Percentiles rank a stretch among this genome's conserved stretches.
phyloP scores from a whole-genome alignment of 2,113 vertebrate genomes.

The Theristicus caerulescens region DNA sequence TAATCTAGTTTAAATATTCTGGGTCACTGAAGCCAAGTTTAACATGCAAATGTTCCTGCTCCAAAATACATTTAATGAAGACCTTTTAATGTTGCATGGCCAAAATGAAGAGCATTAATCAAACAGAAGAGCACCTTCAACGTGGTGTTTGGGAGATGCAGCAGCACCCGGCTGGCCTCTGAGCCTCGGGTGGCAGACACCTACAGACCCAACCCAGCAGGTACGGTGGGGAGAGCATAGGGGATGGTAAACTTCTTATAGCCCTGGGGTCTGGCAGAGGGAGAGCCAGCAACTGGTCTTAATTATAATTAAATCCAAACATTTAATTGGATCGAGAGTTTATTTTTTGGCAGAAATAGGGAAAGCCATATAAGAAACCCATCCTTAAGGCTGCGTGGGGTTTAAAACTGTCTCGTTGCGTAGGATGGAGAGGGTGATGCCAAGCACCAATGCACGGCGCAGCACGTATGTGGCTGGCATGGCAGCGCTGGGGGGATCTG shows the following conservation, averaged over 20 bases:
- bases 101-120: background rate
- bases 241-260: background rate
- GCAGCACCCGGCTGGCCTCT: background rate
- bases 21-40: slow-evolving; percentile 24
- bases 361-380: background rate
- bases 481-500: background rate
- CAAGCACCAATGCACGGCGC: accelerated
- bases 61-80: background rate
- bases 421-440: background rate
- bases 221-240: accelerated
- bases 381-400: background rate
- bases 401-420: accelerated
- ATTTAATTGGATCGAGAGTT: background rate
- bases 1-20: slow-evolving; percentile 4
- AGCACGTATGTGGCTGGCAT: accelerated
- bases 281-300: background rate
- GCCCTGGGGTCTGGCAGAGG: background rate
- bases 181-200: background rate
- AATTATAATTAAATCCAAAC: background rate
- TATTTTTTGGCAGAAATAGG: background rate
- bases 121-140: background rate
- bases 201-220: background rate
- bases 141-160: background rate
- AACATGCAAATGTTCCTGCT: slow-evolving; percentile 18
- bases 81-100: background rate